Evolutionary conservation across 2,797 vertebrate genomes (phyloP).

Genomic region (Benthosema pterotum): DNA sequence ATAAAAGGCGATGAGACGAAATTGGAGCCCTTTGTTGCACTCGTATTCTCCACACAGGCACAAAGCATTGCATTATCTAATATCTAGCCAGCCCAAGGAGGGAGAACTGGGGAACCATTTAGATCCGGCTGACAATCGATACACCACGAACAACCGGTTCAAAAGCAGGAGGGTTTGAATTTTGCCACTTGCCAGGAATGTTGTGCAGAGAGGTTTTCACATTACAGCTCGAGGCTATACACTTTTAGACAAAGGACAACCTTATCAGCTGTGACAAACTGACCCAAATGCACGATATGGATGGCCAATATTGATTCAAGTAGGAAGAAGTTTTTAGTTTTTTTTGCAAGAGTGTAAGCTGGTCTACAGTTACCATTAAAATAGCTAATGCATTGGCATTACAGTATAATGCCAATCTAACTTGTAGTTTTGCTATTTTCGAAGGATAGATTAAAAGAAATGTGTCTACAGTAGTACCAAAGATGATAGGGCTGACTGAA

Average conservation of each 20-base stretch:
- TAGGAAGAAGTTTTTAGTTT: background rate
- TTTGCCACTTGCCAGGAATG: slow-evolving; percentile 27
- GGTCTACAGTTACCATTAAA: slow-evolving; percentile 12
- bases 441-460: background rate
- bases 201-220: slow-evolving; percentile 20
- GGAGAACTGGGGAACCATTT: slow-evolving; percentile 4
- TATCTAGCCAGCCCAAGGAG: background rate
- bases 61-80: slow-evolving; percentile 30
- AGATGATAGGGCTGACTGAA: slow-evolving; percentile 25
- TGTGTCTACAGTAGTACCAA: slow-evolving; percentile 4
- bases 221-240: slow-evolving; percentile 12
- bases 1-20: too few relatives aligned
- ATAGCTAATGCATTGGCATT: too few relatives aligned
- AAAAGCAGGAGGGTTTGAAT: background rate
- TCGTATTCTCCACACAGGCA: slow-evolving; percentile 44
- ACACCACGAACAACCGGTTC: background rate
- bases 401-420: too few relatives aligned
- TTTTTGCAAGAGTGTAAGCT: background rate
- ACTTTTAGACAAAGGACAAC: background rate
- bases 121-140: background rate
- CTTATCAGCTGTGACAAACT: background rate
- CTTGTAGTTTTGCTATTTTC: too few relatives aligned
- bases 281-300: slow-evolving; percentile 9
- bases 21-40: slow-evolving; percentile 37
- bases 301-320: background rate